A percentile compares a stretch with the other conserved stretches of the same genome.
phyloP scores from a whole-genome alignment of 2,888 invertebrate genomes.

The Calameuta idolon region DNA sequence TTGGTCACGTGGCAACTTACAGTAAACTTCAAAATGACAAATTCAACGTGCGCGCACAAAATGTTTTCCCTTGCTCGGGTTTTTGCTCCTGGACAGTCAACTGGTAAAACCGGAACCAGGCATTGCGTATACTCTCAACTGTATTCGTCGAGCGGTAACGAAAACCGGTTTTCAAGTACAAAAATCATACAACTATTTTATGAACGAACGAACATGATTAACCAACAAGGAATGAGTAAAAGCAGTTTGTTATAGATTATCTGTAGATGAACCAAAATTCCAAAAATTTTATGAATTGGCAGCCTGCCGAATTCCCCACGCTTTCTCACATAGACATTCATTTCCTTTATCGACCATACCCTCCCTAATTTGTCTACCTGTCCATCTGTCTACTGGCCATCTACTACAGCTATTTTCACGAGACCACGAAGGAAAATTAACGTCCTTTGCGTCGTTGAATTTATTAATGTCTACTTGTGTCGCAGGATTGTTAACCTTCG shows the following conservation, averaged over 20 bases:
- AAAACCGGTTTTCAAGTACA: background rate
- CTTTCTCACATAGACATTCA: background rate
- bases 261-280: background rate
- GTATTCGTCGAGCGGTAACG: background rate
- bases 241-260: background rate
- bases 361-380: background rate
- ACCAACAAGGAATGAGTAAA: background rate
- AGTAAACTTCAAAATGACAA: background rate
- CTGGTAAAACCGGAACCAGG: constrained; percentile 5
- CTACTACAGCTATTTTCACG: background rate
- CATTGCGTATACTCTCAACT: background rate
- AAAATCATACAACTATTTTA: background rate
- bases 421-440: too few species aligned
- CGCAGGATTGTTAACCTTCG: background rate
- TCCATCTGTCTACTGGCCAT: background rate
- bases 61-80: background rate
- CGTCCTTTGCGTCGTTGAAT: too few species aligned
- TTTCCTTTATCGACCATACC: background rate
- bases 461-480: background rate
- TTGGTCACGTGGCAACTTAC: background rate
- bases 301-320: background rate
- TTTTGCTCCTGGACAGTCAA: constrained; percentile 5
- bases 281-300: background rate
- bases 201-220: background rate
- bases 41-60: background rate